Evolutionary conservation across 2,113 vertebrate species (phyloP), one percentile per base, ranked within the genome.

Genomic region (Smithornis capensis): DNA sequence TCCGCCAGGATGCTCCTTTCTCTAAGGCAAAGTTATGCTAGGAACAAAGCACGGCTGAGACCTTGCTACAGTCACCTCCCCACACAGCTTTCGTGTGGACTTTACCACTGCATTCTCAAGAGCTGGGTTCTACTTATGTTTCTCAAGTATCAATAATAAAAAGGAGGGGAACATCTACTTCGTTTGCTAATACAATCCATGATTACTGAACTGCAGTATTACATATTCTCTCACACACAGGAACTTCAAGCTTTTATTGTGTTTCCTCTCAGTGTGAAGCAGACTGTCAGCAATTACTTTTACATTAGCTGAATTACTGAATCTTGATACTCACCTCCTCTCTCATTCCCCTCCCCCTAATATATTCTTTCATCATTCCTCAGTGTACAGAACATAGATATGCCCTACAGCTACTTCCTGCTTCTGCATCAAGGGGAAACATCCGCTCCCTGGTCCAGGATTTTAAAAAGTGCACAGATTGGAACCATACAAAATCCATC

Each of bases 241-340:
- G 19, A 78, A 77, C 71, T 87, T 73, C 19, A 49, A 74, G 88
- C 35, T 75, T 95, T 84, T 63, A 52, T 47, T 91, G 52, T 80
- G 50, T 56, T 77, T 81, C 60, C 56, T 37, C 74, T 59, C 88
- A 56, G n/a, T 52, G 49, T 64, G 83, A 92, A 87, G 80, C 64
- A 90, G 80, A 89, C 49, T 56, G 76, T 50, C 80, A 84, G 88
- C 78, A 94, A 95, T 87, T 92, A 93, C 71, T 96, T 96, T 64
- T 94, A 93, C 82, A 92, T 87, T 87, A 96, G 88, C 86, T 92
- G 86, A 87, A 96, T 90, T 95, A 96, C 76, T 53, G 49, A 90
- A 84, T 95, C 76, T 81, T 45, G 28, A 84, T 79, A 60, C 10
- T 77, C 71, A 57, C 75, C 78, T 89, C 60, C 56, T 59, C 60